A percentile compares a stretch with the other conserved stretches of the same genome.
phyloP scores from a whole-genome alignment of 2,113 vertebrate species.

The Cephalopholis sonnerati region DNA sequence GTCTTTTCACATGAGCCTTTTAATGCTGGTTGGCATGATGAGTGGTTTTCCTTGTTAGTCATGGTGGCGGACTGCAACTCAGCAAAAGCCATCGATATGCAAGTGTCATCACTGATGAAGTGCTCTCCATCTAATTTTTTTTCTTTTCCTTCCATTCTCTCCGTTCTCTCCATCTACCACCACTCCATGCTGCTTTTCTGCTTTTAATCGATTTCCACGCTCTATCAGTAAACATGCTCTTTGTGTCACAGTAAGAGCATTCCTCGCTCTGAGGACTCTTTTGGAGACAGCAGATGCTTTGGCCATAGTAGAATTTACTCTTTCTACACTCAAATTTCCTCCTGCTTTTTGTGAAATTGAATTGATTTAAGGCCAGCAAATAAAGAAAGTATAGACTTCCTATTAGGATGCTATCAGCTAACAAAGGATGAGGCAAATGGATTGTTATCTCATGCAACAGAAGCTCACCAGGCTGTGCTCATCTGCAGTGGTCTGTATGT shows the following conservation, averaged over 20 bases:
- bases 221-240: slow-evolving; percentile 78
- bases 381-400: neutral
- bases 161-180: slow-evolving; percentile 34
- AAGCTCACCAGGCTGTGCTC: neutral
- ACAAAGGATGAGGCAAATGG: neutral
- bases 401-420: neutral
- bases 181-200: slow-evolving; percentile 66
- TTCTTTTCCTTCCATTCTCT: slow-evolving; percentile 25
- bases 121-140: slow-evolving; percentile 51
- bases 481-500: neutral
- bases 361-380: neutral
- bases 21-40: slow-evolving; percentile 69
- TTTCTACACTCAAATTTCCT: slow-evolving; percentile 39
- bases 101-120: slow-evolving; percentile 71
- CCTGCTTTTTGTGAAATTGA: slow-evolving; percentile 2
- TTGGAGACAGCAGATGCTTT: slow-evolving; percentile 59
- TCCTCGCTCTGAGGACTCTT: slow-evolving; percentile 73
- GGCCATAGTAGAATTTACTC: slow-evolving; percentile 10
- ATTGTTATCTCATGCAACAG: neutral
- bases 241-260: slow-evolving; percentile 75
- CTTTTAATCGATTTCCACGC: slow-evolving; percentile 79
- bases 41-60: slow-evolving; percentile 73
- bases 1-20: slow-evolving; percentile 59
- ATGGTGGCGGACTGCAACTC: slow-evolving; percentile 63
- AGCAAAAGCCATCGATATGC: slow-evolving; percentile 51